Percentiles rank a stretch among this genome's conserved stretches.
These are phyloP conservation scores for Danio albolineatus DNA, from an alignment of 2,797 vertebrate genomes.

Conservation along the genomic window DNA sequence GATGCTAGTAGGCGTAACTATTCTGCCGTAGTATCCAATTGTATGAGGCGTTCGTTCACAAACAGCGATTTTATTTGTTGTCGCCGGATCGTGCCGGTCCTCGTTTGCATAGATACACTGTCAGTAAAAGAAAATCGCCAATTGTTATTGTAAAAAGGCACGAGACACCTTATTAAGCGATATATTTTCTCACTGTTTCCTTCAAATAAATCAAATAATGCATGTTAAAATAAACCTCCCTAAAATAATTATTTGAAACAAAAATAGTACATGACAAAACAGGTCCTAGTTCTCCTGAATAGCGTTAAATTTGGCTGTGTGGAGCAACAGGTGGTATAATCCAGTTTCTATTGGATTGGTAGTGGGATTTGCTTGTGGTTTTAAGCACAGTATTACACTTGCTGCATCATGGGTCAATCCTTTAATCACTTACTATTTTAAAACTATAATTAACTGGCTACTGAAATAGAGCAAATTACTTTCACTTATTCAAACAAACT, in stretches of 20 bases:
- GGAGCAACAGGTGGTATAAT: constrained; percentile 46
- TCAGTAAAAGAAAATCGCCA: not conserved
- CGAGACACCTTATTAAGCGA: not conserved
- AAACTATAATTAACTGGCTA: constrained; percentile 16
- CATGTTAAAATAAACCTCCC: not conserved
- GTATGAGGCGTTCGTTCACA: not conserved
- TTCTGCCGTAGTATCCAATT: not conserved
- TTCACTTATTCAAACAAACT: not conserved
- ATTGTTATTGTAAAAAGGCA: not conserved
- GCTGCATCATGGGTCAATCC: constrained; percentile 23
- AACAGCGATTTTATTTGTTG: constrained; percentile 13
- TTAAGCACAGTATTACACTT: constrained; percentile 20
- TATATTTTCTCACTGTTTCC: not conserved
- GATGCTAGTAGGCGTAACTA: not conserved
- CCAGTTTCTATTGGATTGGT: constrained; percentile 54
- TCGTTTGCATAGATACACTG: not conserved
- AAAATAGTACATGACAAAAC: not conserved
- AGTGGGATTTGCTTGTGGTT: constrained; percentile 52
- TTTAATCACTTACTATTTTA: constrained; percentile 29
- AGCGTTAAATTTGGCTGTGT: constrained; percentile 2
- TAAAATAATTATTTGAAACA: not conserved
- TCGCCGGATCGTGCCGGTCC: not conserved
- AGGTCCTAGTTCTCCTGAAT: not conserved
- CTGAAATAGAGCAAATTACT: not conserved
- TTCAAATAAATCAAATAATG: not conserved